Percentiles rank a stretch among this genome's conserved stretches.
Evolutionary conservation across 2,888 invertebrate species (phyloP).

Genomic region (Drosophila pseudotalamancana): DNA sequence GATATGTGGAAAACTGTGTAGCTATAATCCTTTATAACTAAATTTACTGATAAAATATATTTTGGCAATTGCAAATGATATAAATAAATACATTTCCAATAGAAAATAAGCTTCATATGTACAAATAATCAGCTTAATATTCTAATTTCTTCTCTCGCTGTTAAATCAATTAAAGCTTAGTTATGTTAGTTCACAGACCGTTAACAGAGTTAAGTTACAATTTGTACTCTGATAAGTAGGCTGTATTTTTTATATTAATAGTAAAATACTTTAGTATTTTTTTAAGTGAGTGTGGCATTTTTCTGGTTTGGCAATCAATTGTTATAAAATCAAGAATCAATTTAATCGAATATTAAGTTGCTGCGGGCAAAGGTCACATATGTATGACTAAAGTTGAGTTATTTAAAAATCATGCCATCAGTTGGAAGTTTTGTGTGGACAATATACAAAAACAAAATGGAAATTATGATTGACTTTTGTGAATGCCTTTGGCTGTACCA

Average conservation of each 20-base stretch:
- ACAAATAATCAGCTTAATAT: too few species aligned
- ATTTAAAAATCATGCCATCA: conserved; percentile 31
- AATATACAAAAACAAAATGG: not conserved
- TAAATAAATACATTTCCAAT: too few species aligned
- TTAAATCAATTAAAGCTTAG: too few species aligned
- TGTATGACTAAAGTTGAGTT: conserved; percentile 10
- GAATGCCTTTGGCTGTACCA: not conserved
- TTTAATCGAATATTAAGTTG: not conserved
- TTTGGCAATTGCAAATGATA: too few species aligned
- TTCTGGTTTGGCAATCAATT: not conserved
- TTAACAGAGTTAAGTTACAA: too few species aligned
- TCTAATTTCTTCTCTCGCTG: too few species aligned
- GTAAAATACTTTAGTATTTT: not conserved
- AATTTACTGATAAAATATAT: too few species aligned
- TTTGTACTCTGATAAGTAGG: too few species aligned
- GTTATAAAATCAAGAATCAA: conserved; percentile 11
- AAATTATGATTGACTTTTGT: conserved; percentile 24
- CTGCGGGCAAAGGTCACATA: not conserved
- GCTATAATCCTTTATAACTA: too few species aligned
- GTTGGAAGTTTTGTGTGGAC: not conserved
- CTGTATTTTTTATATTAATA: too few species aligned
- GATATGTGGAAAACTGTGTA: not conserved
- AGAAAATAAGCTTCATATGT: too few species aligned
- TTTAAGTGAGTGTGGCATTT: conserved; percentile 1
- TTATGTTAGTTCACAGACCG: not conserved